These are phyloP conservation scores for Andrena trimmerana DNA, from an alignment of 2,888 invertebrate genomes.

Conservation along the genomic window DNA sequence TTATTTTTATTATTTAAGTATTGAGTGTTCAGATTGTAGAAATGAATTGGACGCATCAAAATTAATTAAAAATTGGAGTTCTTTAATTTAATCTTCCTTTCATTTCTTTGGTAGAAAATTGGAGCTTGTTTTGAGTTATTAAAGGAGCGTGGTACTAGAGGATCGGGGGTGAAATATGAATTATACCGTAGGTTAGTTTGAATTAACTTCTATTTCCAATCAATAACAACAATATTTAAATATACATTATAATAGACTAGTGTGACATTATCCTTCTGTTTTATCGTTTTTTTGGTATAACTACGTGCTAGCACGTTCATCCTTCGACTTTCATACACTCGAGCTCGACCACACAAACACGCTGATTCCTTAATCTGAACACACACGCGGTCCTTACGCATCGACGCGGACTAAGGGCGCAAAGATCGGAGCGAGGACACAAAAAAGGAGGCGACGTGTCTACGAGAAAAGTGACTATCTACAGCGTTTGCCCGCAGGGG, in stretches of 20 bases:
- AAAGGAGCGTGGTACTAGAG: not conserved
- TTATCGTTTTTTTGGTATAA: constrained; percentile 69
- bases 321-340: constrained; percentile 10
- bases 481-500: not conserved
- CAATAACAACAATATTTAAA: constrained; percentile 79
- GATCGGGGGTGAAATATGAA: not conserved
- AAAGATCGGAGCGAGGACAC: not conserved
- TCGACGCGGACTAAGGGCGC: not conserved
- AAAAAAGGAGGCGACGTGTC: not conserved
- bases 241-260: constrained; percentile 79
- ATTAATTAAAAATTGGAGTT: too few species aligned
- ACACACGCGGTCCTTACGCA: not conserved
- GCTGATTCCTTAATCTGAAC: constrained; percentile 9
- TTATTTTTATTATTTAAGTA: too few species aligned
- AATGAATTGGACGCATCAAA: too few species aligned
- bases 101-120: too few species aligned
- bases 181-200: constrained; percentile 8
- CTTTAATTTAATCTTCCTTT: too few species aligned
- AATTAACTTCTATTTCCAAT: constrained; percentile 70
- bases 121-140: not conserved
- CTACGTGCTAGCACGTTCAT: constrained; percentile 49
- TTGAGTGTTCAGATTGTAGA: too few species aligned
- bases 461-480: constrained; percentile 9
- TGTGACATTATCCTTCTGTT: constrained; percentile 63
- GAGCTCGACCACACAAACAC: constrained; percentile 9